These are phyloP conservation scores for Cotesia glomerata DNA, from an alignment of 1,140 invertebrate genomes.

Conservation along the genomic window DNA sequence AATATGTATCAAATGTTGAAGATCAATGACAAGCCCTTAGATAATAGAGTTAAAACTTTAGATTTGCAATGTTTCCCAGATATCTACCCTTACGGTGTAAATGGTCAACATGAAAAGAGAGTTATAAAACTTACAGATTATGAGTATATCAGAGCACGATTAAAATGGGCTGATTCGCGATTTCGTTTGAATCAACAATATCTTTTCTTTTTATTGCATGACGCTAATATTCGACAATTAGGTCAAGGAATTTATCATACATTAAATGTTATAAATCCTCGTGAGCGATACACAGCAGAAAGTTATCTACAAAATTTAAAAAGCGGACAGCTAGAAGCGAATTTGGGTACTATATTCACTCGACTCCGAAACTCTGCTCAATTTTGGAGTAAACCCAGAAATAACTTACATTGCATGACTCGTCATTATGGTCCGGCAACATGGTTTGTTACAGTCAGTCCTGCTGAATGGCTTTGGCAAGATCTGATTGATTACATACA, in stretches of 20 bases:
- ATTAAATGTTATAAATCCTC: conserved; percentile 20
- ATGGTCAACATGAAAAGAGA: conserved; percentile 40
- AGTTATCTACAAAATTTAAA: conserved; percentile 30
- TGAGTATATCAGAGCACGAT: conserved; percentile 33
- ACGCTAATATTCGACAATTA: conserved; percentile 42
- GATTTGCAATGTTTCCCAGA: conserved; percentile 42
- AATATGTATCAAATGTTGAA: conserved; percentile 47
- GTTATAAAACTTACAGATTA: conserved; percentile 15
- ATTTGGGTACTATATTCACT: conserved; percentile 29
- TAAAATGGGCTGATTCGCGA: conserved; percentile 40
- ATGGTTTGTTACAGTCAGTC: conserved; percentile 39
- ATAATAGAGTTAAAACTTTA: conserved; percentile 25
- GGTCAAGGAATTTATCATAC: conserved; percentile 21
- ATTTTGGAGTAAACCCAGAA: conserved; percentile 39
- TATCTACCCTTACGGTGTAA: conserved; percentile 41
- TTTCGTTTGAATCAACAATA: conserved; percentile 46
- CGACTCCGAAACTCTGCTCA: conserved; percentile 40
- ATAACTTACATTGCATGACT: conserved; percentile 44
- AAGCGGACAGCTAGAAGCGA: conserved; percentile 18
- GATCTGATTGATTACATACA: conserved; percentile 44
- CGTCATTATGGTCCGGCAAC: conserved; percentile 42
- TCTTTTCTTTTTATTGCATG: conserved; percentile 45
- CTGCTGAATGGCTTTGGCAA: conserved; percentile 47
- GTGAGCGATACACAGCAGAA: conserved; percentile 13
- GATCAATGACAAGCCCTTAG: conserved; percentile 37